Percentiles rank a stretch among this genome's conserved stretches.
Evolutionary conservation across 2,797 vertebrate species (phyloP).

Genomic region (Enteromius argenteus): DNA sequence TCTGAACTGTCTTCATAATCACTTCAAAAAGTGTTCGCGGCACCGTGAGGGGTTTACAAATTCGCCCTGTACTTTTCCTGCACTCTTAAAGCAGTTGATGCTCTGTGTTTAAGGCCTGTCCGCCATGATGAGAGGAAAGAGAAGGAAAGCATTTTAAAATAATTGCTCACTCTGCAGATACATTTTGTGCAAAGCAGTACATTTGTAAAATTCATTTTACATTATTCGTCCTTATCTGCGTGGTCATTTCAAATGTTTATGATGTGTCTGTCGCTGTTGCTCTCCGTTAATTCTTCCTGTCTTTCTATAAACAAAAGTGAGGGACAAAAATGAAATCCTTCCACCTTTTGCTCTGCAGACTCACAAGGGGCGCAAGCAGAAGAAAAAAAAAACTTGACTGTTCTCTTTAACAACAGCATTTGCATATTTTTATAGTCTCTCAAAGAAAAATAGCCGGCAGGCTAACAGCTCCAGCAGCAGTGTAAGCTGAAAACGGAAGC

Average conservation of each 20-base stretch:
- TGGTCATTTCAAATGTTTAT: conserved; percentile 46
- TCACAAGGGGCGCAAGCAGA: conserved; percentile 52
- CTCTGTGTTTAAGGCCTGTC: conserved; percentile 51
- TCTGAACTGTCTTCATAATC: conserved; percentile 81
- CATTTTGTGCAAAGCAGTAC: conserved; percentile 50
- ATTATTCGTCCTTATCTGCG: conserved; percentile 60
- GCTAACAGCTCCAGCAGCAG: conserved; percentile 76
- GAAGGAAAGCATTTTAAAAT: conserved; percentile 33
- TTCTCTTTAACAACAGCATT: conserved; percentile 81
- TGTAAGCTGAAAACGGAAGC: conserved; percentile 73
- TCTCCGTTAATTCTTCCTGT: conserved; percentile 11
- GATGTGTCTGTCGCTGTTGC: conserved; percentile 13
- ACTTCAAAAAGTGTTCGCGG: conserved; percentile 77
- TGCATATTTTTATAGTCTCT: conserved; percentile 83
- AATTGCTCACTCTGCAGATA: conserved; percentile 10
- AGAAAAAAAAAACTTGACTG: conserved; percentile 60
- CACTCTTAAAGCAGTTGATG: conserved; percentile 53
- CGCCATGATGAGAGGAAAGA: conserved; percentile 46
- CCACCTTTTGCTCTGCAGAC: conserved; percentile 52
- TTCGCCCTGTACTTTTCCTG: conserved; percentile 54
- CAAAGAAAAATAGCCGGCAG: conserved; percentile 83
- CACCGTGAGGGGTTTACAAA: conserved; percentile 75
- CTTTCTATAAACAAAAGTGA: conserved; percentile 44
- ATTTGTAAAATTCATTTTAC: conserved; percentile 63
- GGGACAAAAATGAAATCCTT: conserved; percentile 54